phyloP scores from a whole-genome alignment of 2,888 invertebrate species.

The Synanthedon tipuliformis region DNA sequence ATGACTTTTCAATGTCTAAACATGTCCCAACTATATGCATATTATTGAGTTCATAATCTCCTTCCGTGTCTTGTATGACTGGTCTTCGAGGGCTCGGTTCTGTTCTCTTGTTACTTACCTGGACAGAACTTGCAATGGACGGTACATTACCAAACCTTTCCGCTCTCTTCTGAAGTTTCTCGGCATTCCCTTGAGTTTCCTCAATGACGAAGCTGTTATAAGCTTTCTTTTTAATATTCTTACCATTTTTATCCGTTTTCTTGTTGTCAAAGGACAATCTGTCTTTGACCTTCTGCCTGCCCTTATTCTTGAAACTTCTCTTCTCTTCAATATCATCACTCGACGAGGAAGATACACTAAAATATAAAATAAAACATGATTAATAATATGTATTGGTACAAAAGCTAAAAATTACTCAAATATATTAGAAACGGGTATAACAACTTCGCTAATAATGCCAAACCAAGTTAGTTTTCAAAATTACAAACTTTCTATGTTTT shows the following conservation, averaged over 20 bases:
- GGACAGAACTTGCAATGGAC: slow-evolving; percentile 59
- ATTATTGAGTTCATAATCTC: slow-evolving; percentile 85
- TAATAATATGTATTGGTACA: not conserved
- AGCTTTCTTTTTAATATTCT: slow-evolving; percentile 68
- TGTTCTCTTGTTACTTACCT: slow-evolving; percentile 33
- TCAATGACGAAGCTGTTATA: slow-evolving; percentile 77
- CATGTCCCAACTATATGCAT: slow-evolving; percentile 96
- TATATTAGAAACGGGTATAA: no score
- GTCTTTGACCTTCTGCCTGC: slow-evolving; percentile 68
- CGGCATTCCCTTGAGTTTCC: slow-evolving; percentile 79
- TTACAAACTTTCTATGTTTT: no score
- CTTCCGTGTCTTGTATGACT: slow-evolving; percentile 72
- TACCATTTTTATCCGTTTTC: slow-evolving; percentile 55
- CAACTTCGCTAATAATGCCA: no score
- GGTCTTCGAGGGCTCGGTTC: slow-evolving; percentile 39
- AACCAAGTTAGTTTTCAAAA: no score
- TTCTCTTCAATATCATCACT: slow-evolving; percentile 68
- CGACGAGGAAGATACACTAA: slow-evolving; percentile 64
- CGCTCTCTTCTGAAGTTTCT: slow-evolving; percentile 87
- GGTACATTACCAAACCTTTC: slow-evolving; percentile 82
- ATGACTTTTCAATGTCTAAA: slow-evolving; percentile 94
- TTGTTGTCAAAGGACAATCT: slow-evolving; percentile 63
- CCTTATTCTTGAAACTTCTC: slow-evolving; percentile 44
- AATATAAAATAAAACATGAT: slow-evolving; percentile 16
- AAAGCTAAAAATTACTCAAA: not conserved